Base-by-base conservation (phyloP, 2,113 vertebrate species). In the Anarrhichthys ocellatus region DNA sequence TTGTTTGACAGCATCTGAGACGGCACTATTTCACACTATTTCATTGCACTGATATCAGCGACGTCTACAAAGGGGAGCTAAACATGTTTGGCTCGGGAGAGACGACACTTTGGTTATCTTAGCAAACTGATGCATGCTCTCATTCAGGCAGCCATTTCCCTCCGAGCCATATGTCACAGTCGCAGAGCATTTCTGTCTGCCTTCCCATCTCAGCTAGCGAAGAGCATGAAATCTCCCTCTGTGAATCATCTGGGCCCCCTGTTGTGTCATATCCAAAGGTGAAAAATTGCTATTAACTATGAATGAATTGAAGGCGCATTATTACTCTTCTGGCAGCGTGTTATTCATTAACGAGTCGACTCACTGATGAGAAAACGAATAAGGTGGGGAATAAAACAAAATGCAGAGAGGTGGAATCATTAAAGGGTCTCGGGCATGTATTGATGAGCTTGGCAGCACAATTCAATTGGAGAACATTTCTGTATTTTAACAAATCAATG, bases 231-330 rank as follows among this genome's bases (percentile, higher is more conserved):
- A 88, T 85, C 72, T 52, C 50, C 54, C 65, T 63, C 71, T 42
- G 1, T 88, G 83, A 94, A 79, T 89, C 76, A 82, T 79, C 78
- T 34, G 80, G 58, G 29, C 71, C 76, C 67, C 87, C 87, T 66
- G 69, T 44, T 56, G 63, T 65, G 76, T 73, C 63, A 62, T 27
- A 72, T 62, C 76, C 54, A 83, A 90, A 64, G 1, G 65, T 86
- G 82, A 85, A 78, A 71, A 80, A 90, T 77, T 68, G 68, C 73
- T 73, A 61, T 85, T 82, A 84, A 70, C 73, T 48, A 67, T 36
- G 38, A 86, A 75, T 78, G 59, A 81, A 82, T 42, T 36, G 66
- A 74, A 81, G 61, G 36, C 61, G 32, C 63, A 65, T 80, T 82
- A 80, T 76, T 76, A 62, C 68, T 76, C 65, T 50, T 64, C 24